These are phyloP conservation scores for Ptilodon capucinus DNA, from an alignment of 2,888 invertebrate genomes.

Conservation along the genomic window DNA sequence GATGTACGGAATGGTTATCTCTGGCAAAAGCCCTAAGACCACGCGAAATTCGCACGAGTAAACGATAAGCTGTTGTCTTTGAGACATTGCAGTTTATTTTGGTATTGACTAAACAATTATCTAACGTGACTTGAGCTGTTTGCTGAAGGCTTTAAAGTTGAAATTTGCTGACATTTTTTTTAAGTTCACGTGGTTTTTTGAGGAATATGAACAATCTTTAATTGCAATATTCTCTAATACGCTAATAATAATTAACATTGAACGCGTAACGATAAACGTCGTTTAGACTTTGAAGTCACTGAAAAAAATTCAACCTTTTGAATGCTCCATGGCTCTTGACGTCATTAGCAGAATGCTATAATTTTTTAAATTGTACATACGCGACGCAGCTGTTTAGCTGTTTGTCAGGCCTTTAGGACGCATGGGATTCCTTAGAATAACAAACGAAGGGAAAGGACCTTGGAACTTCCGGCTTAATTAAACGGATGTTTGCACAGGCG, in stretches of 20 bases:
- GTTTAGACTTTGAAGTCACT: background rate
- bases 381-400: constrained; percentile 56
- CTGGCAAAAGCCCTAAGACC: too few relatives aligned
- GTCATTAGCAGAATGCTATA: constrained; percentile 34
- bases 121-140: too few relatives aligned
- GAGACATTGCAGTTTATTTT: too few relatives aligned
- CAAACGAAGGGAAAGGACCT: constrained; percentile 49
- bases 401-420: constrained; percentile 46
- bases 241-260: too few relatives aligned
- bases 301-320: background rate
- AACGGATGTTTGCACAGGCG: constrained; percentile 53
- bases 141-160: too few relatives aligned
- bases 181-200: too few relatives aligned
- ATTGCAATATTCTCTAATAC: background rate
- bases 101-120: too few relatives aligned
- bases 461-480: constrained; percentile 64
- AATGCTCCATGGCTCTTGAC: constrained; percentile 10
- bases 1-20: too few relatives aligned
- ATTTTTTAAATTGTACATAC: constrained; percentile 44
- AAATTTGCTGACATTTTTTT: too few relatives aligned
- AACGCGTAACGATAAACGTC: background rate
- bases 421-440: constrained; percentile 54
- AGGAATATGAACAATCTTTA: background rate
- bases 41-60: too few relatives aligned
- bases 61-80: too few relatives aligned